Evolutionary conservation across 2,888 invertebrate genomes (phyloP).

Genomic region (Piscicola geometra): DNA sequence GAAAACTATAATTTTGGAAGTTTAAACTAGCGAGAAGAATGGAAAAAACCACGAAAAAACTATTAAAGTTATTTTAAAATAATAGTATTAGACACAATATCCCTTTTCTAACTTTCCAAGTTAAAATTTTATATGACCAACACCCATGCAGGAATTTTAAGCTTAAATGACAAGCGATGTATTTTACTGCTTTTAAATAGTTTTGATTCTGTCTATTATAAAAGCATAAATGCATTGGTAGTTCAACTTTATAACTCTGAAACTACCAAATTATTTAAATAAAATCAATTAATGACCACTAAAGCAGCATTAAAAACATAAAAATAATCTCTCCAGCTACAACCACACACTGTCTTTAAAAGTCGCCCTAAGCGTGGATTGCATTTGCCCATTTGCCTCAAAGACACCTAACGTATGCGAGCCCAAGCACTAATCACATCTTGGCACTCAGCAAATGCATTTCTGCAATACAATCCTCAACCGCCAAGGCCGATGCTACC

Average conservation of each 20-base stretch:
- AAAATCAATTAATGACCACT: not conserved
- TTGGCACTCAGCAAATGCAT: not conserved
- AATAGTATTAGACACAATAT: too few relatives aligned
- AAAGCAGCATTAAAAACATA: not conserved
- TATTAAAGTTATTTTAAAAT: too few relatives aligned
- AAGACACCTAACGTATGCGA: not conserved
- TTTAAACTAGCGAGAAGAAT: too few relatives aligned
- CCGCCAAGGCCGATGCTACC: too few relatives aligned
- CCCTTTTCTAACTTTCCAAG: too few relatives aligned
- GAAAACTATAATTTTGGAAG: too few relatives aligned
- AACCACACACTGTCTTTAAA: not conserved
- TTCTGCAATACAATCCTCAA: too few relatives aligned
- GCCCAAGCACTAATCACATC: not conserved
- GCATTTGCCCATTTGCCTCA: not conserved
- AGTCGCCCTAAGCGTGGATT: not conserved
- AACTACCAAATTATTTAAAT: not conserved
- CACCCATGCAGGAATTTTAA: too few relatives aligned
- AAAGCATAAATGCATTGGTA: not conserved
- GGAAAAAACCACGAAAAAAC: too few relatives aligned
- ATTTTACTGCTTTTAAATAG: too few relatives aligned
- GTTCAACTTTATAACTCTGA: not conserved
- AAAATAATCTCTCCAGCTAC: not conserved
- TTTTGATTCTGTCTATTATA: not conserved
- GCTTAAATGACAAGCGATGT: too few relatives aligned
- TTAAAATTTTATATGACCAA: too few relatives aligned